Evolutionary conservation across 2,113 vertebrate species (phyloP), one percentile per base, ranked within the genome.

Genomic region (Scatophagus argus): DNA sequence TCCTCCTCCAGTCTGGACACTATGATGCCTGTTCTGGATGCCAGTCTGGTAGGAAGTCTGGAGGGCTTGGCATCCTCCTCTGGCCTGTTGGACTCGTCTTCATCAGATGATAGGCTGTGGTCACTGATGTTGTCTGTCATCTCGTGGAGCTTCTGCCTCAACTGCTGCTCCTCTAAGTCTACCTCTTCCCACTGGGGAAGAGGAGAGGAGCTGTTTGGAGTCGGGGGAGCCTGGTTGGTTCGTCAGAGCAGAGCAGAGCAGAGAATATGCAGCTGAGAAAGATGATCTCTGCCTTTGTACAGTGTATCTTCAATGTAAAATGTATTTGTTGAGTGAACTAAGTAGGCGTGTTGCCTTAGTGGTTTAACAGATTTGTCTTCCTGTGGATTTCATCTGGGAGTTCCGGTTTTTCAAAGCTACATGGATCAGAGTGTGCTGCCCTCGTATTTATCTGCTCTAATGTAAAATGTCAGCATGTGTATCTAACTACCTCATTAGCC

Each of bases 81-180:
- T 1, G 55, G 60, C 2, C 84, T 82, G 51, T 27, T 70, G 25
- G 79, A 51, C 47, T 91, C 91, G 0, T 97, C 97, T 36, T 98
- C 97, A 0, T 96, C 96, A 0, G 96, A 96, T 0, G 93, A 95
- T 6, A 93, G 27, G 16, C 93, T 95, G 19, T 95, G 95, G 80
- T 97, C 97, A 0, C 96, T 97, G 87, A 97, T 85, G 75, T 95
- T 93, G 81, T 95, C 92, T 16, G 96, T 95, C 82, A 98, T 61
- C 72, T 96, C 90, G 32, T 95, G 92, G 62, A 98, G 93, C 85
- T 95, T 97, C 79, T 88, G 94, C 59, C 94, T 96, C 32, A 99
- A 87, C 44, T 94, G 89, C 71, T 93, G 93, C 69, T 97, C 97
- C 75, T 98, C 96, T 0, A 76, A 14, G 55, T 96, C 94, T 0